A percentile compares a stretch with the other conserved stretches of the same genome.
Conservation (phyloP, 2,113 vertebrate genomes). For the Xiphophorus couchianus region DNA sequence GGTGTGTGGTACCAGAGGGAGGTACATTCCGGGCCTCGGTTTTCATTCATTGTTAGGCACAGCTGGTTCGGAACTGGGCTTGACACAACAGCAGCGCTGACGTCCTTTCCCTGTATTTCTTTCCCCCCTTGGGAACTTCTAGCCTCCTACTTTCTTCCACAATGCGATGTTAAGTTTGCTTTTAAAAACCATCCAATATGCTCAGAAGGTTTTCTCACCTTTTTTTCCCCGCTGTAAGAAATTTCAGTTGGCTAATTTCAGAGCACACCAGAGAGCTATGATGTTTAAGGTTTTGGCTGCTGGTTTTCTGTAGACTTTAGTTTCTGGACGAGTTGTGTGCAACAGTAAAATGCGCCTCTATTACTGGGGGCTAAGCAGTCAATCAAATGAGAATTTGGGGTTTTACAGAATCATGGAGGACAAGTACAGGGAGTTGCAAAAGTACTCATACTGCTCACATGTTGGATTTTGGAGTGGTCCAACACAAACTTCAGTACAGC, state of each 20-base stretch:
- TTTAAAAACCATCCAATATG: slow-evolving; percentile 31
- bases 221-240: slow-evolving; percentile 20
- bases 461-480: too few species aligned
- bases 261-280: slow-evolving; percentile 37
- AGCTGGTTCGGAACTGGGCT: slow-evolving; percentile 54
- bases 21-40: slow-evolving; percentile 49
- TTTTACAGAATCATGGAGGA: neutral
- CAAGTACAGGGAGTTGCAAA: neutral
- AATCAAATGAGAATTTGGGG: slow-evolving; percentile 30
- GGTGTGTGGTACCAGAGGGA: slow-evolving; percentile 67
- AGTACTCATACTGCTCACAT: neutral
- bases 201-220: slow-evolving; percentile 56
- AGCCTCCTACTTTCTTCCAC: slow-evolving; percentile 13
- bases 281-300: slow-evolving; percentile 55
- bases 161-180: slow-evolving; percentile 32
- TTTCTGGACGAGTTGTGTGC: slow-evolving; percentile 39
- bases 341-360: slow-evolving; percentile 32
- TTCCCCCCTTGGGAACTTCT: slow-evolving; percentile 33
- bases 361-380: slow-evolving; percentile 7
- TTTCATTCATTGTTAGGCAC: slow-evolving; percentile 62
- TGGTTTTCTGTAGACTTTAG: slow-evolving; percentile 27
- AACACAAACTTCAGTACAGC: neutral
- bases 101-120: slow-evolving; percentile 44
- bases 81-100: slow-evolving; percentile 42
- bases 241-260: slow-evolving; percentile 48